Conservation (phyloP, 2,797 vertebrate species). For the Odontamblyopus lacepedii region DNA sequence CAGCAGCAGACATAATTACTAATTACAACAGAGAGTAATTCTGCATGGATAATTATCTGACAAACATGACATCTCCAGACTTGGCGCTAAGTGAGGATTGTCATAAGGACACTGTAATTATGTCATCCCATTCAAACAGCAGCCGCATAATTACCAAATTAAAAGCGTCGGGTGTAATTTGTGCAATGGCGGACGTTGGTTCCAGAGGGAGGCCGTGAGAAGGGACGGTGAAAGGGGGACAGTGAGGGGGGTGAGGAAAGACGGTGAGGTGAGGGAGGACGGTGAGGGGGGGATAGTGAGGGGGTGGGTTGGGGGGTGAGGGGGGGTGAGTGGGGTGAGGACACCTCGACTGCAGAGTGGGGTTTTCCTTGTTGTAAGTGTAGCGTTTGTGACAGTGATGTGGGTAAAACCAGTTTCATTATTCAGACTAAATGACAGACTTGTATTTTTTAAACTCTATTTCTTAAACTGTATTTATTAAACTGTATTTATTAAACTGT, state of each 20-base stretch:
- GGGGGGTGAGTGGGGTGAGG: too few relatives aligned
- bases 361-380: neutral
- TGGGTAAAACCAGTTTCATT: neutral
- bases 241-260: too few relatives aligned
- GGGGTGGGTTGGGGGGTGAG: neutral
- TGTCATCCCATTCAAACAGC: slow-evolving; percentile 60
- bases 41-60: slow-evolving; percentile 73
- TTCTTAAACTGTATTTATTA: too few relatives aligned
- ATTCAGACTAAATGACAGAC: too few relatives aligned
- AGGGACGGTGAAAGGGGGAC: too few relatives aligned
- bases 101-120: slow-evolving; percentile 74
- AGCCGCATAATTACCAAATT: slow-evolving; percentile 61
- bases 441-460: too few relatives aligned
- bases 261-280: too few relatives aligned
- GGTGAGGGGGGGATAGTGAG: too few relatives aligned
- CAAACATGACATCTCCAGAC: slow-evolving; percentile 74
- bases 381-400: neutral
- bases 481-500: too few relatives aligned
- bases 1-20: slow-evolving; percentile 71
- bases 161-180: slow-evolving; percentile 63
- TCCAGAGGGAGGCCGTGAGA: slow-evolving; percentile 27
- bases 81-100: slow-evolving; percentile 68
- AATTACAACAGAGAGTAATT: slow-evolving; percentile 73
- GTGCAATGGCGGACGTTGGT: slow-evolving; percentile 30
- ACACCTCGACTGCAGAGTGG: too few relatives aligned